Evolutionary conservation across 2,113 vertebrate species (phyloP).

Genomic region (Gallinago undulata): DNA sequence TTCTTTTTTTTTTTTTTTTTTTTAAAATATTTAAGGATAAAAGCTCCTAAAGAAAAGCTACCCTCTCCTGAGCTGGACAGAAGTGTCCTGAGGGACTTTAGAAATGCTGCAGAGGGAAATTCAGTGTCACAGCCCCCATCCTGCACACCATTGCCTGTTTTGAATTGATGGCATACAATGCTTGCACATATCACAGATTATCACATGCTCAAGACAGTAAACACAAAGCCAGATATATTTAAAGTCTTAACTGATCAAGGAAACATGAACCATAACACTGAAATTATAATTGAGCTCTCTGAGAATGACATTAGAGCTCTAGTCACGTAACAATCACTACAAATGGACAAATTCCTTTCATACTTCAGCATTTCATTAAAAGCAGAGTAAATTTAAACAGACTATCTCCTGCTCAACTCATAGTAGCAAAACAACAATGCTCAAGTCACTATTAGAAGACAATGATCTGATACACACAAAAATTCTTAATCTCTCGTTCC

Average conservation of each 20-base stretch:
- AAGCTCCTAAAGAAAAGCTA: background rate
- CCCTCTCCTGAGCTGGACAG: background rate
- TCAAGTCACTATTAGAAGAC: background rate
- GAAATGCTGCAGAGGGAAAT: background rate
- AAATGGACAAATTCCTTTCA: conserved; percentile 5
- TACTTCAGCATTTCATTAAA: background rate
- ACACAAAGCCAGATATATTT: conserved; percentile 6
- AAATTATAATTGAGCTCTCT: background rate
- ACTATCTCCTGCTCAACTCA: background rate
- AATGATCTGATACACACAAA: background rate
- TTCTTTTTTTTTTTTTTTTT: background rate
- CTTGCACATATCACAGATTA: background rate
- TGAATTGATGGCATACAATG: background rate
- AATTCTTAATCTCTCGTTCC: background rate
- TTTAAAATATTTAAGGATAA: background rate
- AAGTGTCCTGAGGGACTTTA: background rate
- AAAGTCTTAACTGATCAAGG: background rate
- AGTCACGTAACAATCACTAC: background rate
- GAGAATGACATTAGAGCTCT: background rate
- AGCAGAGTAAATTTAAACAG: background rate
- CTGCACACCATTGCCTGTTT: background rate
- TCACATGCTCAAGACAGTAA: background rate
- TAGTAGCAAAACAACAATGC: background rate
- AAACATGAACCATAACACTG: background rate
- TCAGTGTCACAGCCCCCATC: background rate